phyloP scores from a whole-genome alignment of 2,797 vertebrate genomes.

The Eulemur albifrons region DNA sequence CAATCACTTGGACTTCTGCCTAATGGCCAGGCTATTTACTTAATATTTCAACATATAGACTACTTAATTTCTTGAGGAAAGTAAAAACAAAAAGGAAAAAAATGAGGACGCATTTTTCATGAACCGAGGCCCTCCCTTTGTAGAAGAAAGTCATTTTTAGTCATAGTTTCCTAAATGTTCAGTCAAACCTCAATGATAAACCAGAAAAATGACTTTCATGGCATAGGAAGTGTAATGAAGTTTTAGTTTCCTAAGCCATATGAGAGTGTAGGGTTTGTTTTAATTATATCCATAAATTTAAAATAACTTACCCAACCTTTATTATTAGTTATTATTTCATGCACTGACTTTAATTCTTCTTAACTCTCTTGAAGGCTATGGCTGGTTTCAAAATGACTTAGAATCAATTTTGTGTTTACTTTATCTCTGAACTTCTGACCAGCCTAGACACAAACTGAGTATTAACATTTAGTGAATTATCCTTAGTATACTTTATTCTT shows the following conservation, averaged over 20 bases:
- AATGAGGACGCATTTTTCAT: background rate
- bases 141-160: conserved; percentile 6
- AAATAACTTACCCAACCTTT: background rate
- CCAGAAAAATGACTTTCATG: background rate
- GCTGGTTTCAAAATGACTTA: conserved; percentile 23
- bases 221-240: background rate
- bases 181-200: background rate
- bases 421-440: background rate
- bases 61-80: background rate
- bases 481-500: background rate
- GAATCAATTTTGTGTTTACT: background rate
- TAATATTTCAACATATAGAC: background rate
- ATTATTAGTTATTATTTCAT: background rate
- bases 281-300: background rate
- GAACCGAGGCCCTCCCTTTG: background rate
- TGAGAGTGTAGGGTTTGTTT: background rate
- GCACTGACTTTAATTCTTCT: background rate
- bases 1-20: background rate
- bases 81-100: background rate
- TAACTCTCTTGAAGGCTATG: background rate
- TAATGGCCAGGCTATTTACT: background rate
- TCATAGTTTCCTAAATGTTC: background rate
- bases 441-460: background rate
- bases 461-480: background rate
- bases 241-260: background rate